Evolutionary conservation across 2,888 invertebrate species (phyloP).

Genomic region (Heliothis peltigera): DNA sequence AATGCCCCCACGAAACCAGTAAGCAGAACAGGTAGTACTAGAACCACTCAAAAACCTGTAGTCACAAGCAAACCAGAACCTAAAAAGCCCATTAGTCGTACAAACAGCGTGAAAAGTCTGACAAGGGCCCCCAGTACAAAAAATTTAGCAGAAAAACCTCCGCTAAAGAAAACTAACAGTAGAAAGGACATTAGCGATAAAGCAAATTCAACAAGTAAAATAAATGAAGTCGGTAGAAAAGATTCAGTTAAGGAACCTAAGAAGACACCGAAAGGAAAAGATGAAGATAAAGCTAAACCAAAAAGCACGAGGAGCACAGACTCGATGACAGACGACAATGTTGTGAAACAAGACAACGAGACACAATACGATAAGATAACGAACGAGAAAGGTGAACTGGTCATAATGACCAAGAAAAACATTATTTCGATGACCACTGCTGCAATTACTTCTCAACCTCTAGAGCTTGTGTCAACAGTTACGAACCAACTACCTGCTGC

Average conservation of each 20-base stretch:
- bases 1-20: constrained; percentile 70
- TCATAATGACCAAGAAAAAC: constrained; percentile 86
- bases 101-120: constrained; percentile 84
- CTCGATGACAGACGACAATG: constrained; percentile 72
- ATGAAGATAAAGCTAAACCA: constrained; percentile 61
- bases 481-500: constrained; percentile 87
- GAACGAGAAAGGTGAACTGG: constrained; percentile 82
- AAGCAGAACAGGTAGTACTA: constrained; percentile 76
- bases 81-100: constrained; percentile 81
- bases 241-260: constrained; percentile 66
- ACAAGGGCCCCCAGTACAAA: constrained; percentile 82
- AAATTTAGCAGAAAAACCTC: constrained; percentile 81
- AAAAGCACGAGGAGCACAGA: constrained; percentile 65
- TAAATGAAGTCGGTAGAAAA: constrained; percentile 76
- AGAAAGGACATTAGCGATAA: constrained; percentile 78
- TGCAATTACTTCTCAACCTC: constrained; percentile 89
- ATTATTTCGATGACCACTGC: constrained; percentile 90
- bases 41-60: constrained; percentile 74
- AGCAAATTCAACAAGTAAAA: constrained; percentile 75
- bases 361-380: constrained; percentile 86
- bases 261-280: constrained; percentile 53
- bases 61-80: constrained; percentile 74
- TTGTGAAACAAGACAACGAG: constrained; percentile 82
- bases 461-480: constrained; percentile 88
- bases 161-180: constrained; percentile 77